Conservation (phyloP, 2,113 vertebrate species). For the Neolamprologus fasciatus region DNA sequence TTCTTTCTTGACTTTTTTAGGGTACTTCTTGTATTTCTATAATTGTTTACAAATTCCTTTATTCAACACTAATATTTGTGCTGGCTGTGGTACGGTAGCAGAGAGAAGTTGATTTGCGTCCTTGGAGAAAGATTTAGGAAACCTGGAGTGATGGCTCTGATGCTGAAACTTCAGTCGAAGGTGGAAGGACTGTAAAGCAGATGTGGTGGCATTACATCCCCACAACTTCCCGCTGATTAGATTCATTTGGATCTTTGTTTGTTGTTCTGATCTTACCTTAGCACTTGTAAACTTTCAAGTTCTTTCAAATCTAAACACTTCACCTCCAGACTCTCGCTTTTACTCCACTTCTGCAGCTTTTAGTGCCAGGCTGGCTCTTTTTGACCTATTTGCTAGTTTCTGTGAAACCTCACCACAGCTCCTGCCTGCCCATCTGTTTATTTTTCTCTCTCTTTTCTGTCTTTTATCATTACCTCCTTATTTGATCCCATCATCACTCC, state of each 20-base stretch:
- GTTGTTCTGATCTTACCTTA: background rate
- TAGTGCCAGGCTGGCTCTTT: slow-evolving; percentile 12
- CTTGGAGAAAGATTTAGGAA: slow-evolving; percentile 5
- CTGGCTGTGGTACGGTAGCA: background rate
- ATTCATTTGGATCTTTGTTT: background rate
- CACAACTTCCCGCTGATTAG: background rate
- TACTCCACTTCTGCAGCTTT: background rate
- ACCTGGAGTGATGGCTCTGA: background rate
- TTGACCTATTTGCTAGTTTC: background rate
- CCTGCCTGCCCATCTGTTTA: background rate
- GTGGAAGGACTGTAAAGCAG: background rate
- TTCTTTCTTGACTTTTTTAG: background rate
- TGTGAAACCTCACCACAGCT: background rate
- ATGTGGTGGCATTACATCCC: background rate
- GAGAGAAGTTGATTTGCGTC: background rate
- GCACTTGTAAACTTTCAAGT: background rate
- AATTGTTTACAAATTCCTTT: background rate
- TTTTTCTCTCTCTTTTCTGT: background rate
- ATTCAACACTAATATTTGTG: background rate
- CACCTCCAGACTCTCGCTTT: background rate
- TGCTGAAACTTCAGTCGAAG: background rate
- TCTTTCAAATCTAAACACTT: background rate
- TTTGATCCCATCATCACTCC: slow-evolving; percentile 3
- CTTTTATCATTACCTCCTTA: slow-evolving; percentile 1
- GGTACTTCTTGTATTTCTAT: background rate